phyloP scores from a whole-genome alignment of 2,113 vertebrate genomes.

The Butorides virescens region DNA sequence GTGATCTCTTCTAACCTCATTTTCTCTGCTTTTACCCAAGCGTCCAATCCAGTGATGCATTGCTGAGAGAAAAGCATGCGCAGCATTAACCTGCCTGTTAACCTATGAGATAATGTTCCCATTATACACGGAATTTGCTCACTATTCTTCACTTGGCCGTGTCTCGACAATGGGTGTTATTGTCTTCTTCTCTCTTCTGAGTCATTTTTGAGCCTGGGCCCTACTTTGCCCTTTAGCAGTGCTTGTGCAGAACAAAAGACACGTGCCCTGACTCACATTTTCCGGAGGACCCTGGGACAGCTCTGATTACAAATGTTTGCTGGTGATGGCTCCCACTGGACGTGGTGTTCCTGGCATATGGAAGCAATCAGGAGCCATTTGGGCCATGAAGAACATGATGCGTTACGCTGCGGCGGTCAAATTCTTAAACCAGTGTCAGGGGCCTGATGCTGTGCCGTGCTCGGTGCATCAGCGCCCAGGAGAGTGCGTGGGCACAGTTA shows the following conservation, averaged over 20 bases:
- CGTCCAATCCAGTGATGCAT: background rate
- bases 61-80: background rate
- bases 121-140: background rate
- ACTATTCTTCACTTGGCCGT: background rate
- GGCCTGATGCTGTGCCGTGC: background rate
- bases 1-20: background rate
- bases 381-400: background rate
- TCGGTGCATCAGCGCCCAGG: background rate
- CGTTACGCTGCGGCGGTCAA: background rate
- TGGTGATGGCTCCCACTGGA: slow-evolving; percentile 43
- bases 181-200: slow-evolving; percentile 4
- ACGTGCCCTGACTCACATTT: slow-evolving; percentile 30
- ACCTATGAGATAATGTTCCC: slow-evolving; percentile 55
- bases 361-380: slow-evolving; percentile 48
- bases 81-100: slow-evolving; percentile 33
- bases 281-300: background rate
- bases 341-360: background rate
- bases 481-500: background rate
- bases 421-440: background rate
- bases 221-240: background rate
- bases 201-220: background rate
- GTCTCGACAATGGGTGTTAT: slow-evolving; percentile 7
- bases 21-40: background rate
- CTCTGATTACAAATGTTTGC: slow-evolving; percentile 28
- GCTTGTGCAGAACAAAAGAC: slow-evolving; percentile 21